These are phyloP conservation scores for Exaiptasia diaphana DNA, from an alignment of 64 coral and sea anemone species.

Conservation along the genomic window DNA sequence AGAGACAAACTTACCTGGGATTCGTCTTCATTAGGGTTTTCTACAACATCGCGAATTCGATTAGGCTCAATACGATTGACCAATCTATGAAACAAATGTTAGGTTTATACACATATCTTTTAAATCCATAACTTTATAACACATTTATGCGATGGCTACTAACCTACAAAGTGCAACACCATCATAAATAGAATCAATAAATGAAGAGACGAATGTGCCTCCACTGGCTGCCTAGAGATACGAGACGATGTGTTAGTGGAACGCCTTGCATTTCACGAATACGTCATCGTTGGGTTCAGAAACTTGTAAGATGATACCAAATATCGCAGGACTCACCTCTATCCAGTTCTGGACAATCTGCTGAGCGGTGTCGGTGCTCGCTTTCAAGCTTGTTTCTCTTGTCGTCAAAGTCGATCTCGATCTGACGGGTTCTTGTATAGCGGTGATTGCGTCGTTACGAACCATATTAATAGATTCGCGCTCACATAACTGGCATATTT, in stretches of 20 bases:
- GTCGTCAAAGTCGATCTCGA: slow-evolving; percentile 7
- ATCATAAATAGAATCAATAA: slow-evolving; percentile 49
- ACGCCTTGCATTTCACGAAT: slow-evolving; percentile 6
- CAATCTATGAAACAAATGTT: slow-evolving; percentile 38
- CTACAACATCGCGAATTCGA: slow-evolving; percentile 55
- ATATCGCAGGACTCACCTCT: slow-evolving; percentile 26
- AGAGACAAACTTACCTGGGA: slow-evolving; percentile 21
- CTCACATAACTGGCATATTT: slow-evolving; percentile 8
- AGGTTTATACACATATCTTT: not conserved
- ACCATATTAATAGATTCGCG: not conserved
- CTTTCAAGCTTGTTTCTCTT: not conserved
- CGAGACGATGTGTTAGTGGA: not conserved
- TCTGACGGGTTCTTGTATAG: not conserved
- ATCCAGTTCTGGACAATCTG: slow-evolving; percentile 59
- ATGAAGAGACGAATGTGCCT: slow-evolving; percentile 31
- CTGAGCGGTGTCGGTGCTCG: slow-evolving; percentile 43
- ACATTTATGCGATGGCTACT: slow-evolving; percentile 1
- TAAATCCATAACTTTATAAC: not conserved
- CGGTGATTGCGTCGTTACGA: not conserved
- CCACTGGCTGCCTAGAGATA: slow-evolving; percentile 49
- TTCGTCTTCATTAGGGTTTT: slow-evolving; percentile 41
- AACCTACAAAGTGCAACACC: slow-evolving; percentile 51
- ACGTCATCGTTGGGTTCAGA: not conserved
- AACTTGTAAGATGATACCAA: slow-evolving; percentile 27
- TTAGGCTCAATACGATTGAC: slow-evolving; percentile 56